Evolutionary conservation across 2,113 vertebrate genomes (phyloP).

Genomic region (Spermophilus dauricus): DNA sequence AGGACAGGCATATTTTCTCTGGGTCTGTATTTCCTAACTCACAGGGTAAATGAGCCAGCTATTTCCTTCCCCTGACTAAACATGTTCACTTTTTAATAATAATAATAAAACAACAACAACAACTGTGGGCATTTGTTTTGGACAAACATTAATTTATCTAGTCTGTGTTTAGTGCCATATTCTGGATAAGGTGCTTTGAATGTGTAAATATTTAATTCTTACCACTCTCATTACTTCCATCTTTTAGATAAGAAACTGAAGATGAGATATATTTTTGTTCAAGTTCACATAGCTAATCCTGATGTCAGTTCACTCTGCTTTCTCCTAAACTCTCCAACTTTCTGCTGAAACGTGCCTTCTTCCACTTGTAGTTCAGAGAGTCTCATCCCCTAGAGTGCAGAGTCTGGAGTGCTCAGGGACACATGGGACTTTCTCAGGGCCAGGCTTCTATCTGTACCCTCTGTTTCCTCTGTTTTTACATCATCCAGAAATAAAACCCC

Average conservation of each 20-base stretch:
- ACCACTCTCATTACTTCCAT: neutral
- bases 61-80: neutral
- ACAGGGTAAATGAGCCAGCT: neutral
- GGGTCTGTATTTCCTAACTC: neutral
- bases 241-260: neutral
- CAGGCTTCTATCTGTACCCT: neutral
- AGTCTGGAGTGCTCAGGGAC: neutral
- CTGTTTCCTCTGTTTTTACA: neutral
- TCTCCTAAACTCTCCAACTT: neutral
- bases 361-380: neutral
- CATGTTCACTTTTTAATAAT: neutral
- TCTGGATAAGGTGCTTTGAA: neutral
- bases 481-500: neutral
- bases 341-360: accelerated
- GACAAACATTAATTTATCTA: neutral
- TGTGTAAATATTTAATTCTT: neutral
- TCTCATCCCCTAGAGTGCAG: neutral
- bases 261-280: neutral
- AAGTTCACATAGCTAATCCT: neutral
- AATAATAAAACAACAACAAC: neutral
- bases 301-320: neutral
- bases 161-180: neutral
- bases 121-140: neutral
- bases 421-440: neutral
- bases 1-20: neutral